Base-by-base conservation (phyloP, 2,888 invertebrate species). In the Mellilla xanthometata region DNA sequence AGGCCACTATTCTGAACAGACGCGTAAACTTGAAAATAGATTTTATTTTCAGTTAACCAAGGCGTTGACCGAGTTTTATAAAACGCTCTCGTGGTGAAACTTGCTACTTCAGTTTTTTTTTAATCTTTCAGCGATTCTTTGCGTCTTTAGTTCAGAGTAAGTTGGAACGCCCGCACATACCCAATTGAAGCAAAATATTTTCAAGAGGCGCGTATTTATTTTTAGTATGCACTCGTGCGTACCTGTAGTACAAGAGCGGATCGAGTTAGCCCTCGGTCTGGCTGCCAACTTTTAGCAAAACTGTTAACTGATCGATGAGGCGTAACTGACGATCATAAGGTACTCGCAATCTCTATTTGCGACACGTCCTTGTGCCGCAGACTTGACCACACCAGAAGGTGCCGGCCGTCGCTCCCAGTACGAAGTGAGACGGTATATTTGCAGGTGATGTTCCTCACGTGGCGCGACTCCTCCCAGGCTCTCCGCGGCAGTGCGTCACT, bases 11-110 rank as follows among this genome's bases (percentile, higher is more conserved):
- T 71, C 70, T 65, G 68, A 76, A 76, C 70, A 72, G 67, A 65
- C 69, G 71, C 65, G 74, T 85, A 82, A 84, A 86, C 81, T 85
- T 83, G 81, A 84, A 84, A 84, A 87, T 84, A 83, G 81, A 84
- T 66, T 79, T 62, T 84, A 82, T 72, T 75, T 77, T 69, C 73
- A 77, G 72, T 49, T 12, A 44, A 46, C 42, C 53, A 65, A 66
- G 60, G 75, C 66, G 67, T 57, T 61, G 62, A 67, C 54, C 65
- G 48, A 65, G 52, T 48, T 54, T 34, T 40, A 41, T 44, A 47
- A 50, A 46, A 41, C 24, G 45, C 6, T 24, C 15, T 28, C 19
- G 19, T n/a, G 8, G 11, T 1, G 13, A 22, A 35, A 28, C 12
- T 27, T 19, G 36, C 11, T 28, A 36, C 13, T 19, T 36, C 24